Evolutionary conservation across 2,113 vertebrate species (phyloP), one percentile per base, ranked within the genome.

Genomic region (Dicrurus megarhynchus): DNA sequence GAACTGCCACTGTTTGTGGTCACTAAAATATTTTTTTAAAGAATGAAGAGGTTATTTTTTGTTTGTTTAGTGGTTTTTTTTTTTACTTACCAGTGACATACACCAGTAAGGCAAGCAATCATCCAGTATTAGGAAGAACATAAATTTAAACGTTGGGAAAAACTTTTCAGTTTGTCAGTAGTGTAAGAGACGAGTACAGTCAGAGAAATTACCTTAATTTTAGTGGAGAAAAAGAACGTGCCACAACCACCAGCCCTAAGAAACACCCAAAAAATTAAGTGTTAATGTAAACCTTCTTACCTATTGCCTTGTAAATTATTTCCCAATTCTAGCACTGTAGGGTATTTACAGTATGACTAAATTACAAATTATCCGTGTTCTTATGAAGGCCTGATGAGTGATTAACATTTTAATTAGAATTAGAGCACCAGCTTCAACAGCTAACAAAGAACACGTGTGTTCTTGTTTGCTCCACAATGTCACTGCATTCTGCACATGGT

Each of bases 361-460:
- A 3, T 61, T 52, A 76, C 6, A 44, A 42, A 35, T 78, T 41
- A 28, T 9, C 44, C 1, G 0, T 10, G 39, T 41, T 87, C 42
- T 24, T 41, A 21, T 4, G 28, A 57, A 61, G 68, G 78, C 44
- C 41, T 30, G 32, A 27, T 7, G 64, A 57, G 13, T 1, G 13
- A 8, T 47, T 52, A 44, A 39, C 24, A 26, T 53, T 47, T 44
- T 24, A 71, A 55, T 53, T 35, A 28, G 47, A 42, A 26, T 49
- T 42, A 50, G 46, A 65, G 28, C 44, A 35, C 13, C 33, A 9
- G 33, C 27, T 59, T 13, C 37, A 24, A 12, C 42, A 37, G 28
- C 56, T 37, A 32, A 10, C 2, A 7, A 23, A 16, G 30, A 46
- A 20, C 11, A 5, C 1, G 3, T 1, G 20, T 65, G 30, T 13